These are phyloP conservation scores for Musca domestica DNA, from an alignment of 1,140 invertebrate genomes.

Conservation along the genomic window DNA sequence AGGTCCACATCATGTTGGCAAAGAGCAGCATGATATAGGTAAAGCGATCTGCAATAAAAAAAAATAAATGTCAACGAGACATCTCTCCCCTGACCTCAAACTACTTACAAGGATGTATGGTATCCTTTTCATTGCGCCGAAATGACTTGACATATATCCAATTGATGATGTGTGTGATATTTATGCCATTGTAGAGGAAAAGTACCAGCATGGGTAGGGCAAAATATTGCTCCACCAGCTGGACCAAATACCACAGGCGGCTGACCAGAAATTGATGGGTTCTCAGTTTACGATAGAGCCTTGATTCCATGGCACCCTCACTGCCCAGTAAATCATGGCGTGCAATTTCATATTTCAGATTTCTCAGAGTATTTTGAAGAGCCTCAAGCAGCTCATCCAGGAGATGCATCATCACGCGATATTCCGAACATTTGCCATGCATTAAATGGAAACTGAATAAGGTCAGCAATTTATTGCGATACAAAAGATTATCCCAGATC, in stretches of 20 bases:
- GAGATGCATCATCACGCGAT: neutral
- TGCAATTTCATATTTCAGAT: neutral
- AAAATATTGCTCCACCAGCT: neutral
- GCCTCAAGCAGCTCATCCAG: neutral
- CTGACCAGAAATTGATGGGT: neutral
- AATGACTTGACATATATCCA: slow-evolving; percentile 4
- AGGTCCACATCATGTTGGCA: neutral
- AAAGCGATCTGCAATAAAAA: neutral
- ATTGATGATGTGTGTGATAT: neutral
- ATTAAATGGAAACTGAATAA: neutral
- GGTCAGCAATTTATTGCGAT: neutral
- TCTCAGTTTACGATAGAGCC: neutral
- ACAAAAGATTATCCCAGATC: neutral
- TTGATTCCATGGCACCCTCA: too few relatives aligned
- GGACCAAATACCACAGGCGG: neutral
- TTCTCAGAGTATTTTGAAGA: neutral
- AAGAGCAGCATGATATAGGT: neutral
- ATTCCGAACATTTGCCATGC: neutral
- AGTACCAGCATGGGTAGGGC: neutral
- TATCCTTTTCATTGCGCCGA: neutral
- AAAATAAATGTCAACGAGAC: too few relatives aligned
- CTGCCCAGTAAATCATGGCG: neutral
- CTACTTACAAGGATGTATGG: too few relatives aligned
- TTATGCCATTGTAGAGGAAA: slow-evolving; percentile 1
- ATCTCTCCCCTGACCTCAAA: too few relatives aligned